Evolutionary conservation across 2,888 invertebrate species (phyloP).

Genomic region (Cancer borealis): DNA sequence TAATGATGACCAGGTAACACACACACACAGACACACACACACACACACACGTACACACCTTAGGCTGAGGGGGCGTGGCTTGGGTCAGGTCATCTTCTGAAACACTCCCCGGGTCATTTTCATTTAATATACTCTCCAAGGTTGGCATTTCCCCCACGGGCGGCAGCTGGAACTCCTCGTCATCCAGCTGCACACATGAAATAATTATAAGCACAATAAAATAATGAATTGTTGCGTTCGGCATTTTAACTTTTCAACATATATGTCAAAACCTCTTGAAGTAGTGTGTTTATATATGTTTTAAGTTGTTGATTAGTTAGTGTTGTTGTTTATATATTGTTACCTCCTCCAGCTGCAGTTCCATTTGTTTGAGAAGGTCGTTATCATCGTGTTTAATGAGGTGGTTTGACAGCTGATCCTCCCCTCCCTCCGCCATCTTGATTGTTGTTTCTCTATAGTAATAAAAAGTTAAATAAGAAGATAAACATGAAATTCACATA

Average conservation of each 20-base stretch:
- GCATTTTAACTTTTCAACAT: no score
- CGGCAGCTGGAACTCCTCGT: conserved; percentile 89
- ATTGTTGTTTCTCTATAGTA: background rate
- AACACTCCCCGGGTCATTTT: conserved; percentile 80
- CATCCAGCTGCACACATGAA: conserved; percentile 83
- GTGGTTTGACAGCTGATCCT: conserved; percentile 71
- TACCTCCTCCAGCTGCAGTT: conserved; percentile 70
- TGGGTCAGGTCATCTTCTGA: conserved; percentile 69
- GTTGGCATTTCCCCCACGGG: conserved; percentile 88
- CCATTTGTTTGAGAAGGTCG: conserved; percentile 61
- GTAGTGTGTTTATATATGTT: no score
- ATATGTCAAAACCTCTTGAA: no score
- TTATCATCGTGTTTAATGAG: conserved; percentile 49
- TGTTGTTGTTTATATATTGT: background rate
- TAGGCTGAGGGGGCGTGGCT: conserved; percentile 51
- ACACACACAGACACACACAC: background rate
- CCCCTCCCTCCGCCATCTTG: conserved; percentile 71
- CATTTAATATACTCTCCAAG: conserved; percentile 90
- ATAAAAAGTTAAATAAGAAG: no score
- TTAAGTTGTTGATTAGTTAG: background rate
- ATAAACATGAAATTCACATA: no score
- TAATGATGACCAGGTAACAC: no score
- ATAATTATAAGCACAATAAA: background rate
- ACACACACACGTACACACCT: conserved; percentile 41
- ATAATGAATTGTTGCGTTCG: no score